These are phyloP conservation scores for Gopherus evgoodei DNA, from an alignment of 2,113 vertebrate genomes.

Conservation along the genomic window DNA sequence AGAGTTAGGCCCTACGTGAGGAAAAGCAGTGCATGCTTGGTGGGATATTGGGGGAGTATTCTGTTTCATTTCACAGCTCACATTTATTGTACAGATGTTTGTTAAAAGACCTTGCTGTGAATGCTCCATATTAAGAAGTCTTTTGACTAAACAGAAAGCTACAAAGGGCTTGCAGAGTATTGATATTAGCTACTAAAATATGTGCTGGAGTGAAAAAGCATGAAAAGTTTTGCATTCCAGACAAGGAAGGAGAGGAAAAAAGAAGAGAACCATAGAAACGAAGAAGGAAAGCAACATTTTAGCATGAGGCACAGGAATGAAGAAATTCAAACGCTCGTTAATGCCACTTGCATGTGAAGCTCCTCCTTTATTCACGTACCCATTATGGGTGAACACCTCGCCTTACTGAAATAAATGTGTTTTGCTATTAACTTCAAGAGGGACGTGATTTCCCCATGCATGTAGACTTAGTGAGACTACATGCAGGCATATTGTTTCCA, in stretches of 20 bases:
- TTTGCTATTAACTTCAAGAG: background rate
- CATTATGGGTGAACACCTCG: background rate
- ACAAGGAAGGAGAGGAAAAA: background rate
- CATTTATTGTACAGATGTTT: conserved; percentile 9
- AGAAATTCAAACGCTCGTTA: background rate
- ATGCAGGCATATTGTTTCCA: rapidly evolving
- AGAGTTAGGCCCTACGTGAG: background rate
- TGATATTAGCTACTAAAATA: background rate
- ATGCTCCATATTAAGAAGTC: background rate
- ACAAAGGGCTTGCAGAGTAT: background rate
- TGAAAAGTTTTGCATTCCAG: background rate
- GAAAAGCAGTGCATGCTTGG: background rate
- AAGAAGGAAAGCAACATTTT: background rate
- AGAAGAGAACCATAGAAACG: background rate
- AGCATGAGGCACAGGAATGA: background rate
- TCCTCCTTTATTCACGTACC: background rate
- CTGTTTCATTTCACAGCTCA: conserved; percentile 2
- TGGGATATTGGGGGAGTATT: background rate
- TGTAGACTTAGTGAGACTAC: background rate
- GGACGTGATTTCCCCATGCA: background rate
- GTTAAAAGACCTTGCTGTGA: background rate
- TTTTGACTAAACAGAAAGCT: conserved; percentile 3
- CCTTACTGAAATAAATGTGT: background rate
- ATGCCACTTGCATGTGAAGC: background rate
- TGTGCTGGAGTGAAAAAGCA: background rate